Base-by-base conservation (phyloP, 2,113 vertebrate genomes). In the Sinocyclocheilus grahami region DNA sequence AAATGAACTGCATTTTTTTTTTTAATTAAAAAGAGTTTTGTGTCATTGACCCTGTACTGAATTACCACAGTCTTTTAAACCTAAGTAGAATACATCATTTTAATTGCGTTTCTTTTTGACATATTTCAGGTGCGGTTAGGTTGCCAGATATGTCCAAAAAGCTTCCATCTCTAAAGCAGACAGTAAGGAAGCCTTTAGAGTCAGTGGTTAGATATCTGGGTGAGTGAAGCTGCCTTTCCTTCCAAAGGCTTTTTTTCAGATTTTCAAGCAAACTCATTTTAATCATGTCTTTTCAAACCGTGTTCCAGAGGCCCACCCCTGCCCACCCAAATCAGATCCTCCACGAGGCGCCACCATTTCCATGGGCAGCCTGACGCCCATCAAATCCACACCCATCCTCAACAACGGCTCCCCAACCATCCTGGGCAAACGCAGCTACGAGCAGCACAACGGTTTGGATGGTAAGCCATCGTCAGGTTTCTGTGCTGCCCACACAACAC, bases 381-480 rank as follows among this genome's bases (percentile, higher is more conserved):
- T 97, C 60, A 99, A 98, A 90, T 92, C 96, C 20, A 93, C 96
- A 0, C 96, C 97, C 46, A 97, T 98, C 91, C 97, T 99, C 91
- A 99, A 97, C 94, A 97, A 96, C n/a, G 97, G 98, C 88, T 99
- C 97, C 0, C 98, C 97, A 72, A 99, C 98, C 91, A 99, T 99
- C 92, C 94, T 99, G 89, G 98, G 98, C 86, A 99, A 99, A 87
- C 96, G 98, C 89, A 95, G 93, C 94, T 99, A 99, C 0, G 98
- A 99, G 65, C 98, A 99, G 90, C 98, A 99, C 95, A 99, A 99
- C 24, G 97, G 98, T 79, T 94, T 98, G 88, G 98, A 99, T 58
- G 97, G 98, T 99, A 95, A 96, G 95, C 88, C 82, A 82, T 24
- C 20, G 22, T 12, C 18, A 4, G 22, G 24, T 85, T 39, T 51